Percentiles rank a stretch among this genome's conserved stretches.
phyloP scores from a whole-genome alignment of 2,888 invertebrate genomes.

The Prenolepis imparis region DNA sequence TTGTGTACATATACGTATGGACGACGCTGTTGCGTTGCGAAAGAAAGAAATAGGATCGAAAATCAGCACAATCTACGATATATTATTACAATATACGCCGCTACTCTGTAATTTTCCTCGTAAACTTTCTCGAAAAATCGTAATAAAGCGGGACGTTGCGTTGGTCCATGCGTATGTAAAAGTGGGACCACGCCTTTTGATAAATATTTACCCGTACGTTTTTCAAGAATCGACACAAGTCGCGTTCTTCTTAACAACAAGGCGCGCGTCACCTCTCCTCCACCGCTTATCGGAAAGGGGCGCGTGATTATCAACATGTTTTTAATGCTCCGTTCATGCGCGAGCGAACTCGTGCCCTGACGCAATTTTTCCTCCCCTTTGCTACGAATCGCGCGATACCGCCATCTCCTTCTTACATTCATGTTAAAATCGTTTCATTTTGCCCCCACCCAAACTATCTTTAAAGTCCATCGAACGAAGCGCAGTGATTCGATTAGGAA shows the following conservation, averaged over 20 bases:
- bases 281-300: conserved; percentile 66
- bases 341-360: conserved; percentile 55
- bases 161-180: neutral
- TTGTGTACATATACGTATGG: neutral
- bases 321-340: conserved; percentile 65
- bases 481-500: neutral
- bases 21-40: neutral
- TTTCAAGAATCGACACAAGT: conserved; percentile 46
- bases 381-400: conserved; percentile 46
- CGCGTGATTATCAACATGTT: conserved; percentile 71
- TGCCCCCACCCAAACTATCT: neutral
- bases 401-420: conserved; percentile 25
- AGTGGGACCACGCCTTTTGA: conserved; percentile 24
- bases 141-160: conserved; percentile 1
- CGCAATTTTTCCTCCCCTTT: conserved; percentile 75
- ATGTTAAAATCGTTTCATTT: conserved; percentile 1
- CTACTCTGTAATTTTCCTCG: conserved; percentile 1
- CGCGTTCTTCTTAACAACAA: conserved; percentile 60
- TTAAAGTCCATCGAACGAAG: neutral
- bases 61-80: neutral
- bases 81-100: neutral
- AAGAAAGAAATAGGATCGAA: neutral
- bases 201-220: conserved; percentile 61
- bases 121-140: neutral
- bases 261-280: conserved; percentile 56